Evolutionary conservation across 2,113 vertebrate genomes (phyloP), one percentile per base, ranked within the genome.

Genomic region (Esox niger): DNA sequence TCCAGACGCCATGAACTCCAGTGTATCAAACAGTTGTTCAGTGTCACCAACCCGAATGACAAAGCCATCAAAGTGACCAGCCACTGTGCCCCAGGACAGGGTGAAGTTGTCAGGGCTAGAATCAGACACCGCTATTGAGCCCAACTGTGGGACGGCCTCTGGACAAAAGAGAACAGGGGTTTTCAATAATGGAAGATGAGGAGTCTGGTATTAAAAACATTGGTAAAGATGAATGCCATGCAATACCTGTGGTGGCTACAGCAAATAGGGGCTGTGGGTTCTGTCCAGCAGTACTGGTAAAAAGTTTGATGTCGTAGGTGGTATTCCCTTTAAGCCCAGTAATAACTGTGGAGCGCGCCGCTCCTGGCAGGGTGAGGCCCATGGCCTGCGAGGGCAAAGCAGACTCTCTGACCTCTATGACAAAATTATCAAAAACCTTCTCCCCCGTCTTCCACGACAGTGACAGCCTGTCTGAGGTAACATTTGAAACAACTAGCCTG

Each of bases 391-490:
- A 88, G 85, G 87, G 89, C 79, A 82, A 85, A 76, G 91, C 90
- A 85, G 90, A 91, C 83, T 93, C 90, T 87, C 92, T 94, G 89
- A 95, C 87, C 87, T 95, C 93, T 87, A 92, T 86, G 82, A 94
- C 89, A 91, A 94, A 95, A 67, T 88, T 88, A 88, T 94, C 93
- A 92, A 95, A 94, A 49, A 79, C 80, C 87, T 87, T 88, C 43
- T 90, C 89, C 75, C 84, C 79, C 6, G 89, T 91, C 86, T 88
- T 87, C 94, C 92, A 95, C 0, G 85, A 81, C 82, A 95, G 89
- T 49, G 86, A 91, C 68, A 94, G 73, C 83, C 90, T 90, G 89
- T 90, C 91, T 89, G 91, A 93, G 86, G 92, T 93, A 91, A 93
- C 59, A 73, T 94, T 91, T 87, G 92, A 92, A 84, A 93, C 81